Conservation (phyloP, 2,888 invertebrate genomes). For the Cheilosia scutellata region DNA sequence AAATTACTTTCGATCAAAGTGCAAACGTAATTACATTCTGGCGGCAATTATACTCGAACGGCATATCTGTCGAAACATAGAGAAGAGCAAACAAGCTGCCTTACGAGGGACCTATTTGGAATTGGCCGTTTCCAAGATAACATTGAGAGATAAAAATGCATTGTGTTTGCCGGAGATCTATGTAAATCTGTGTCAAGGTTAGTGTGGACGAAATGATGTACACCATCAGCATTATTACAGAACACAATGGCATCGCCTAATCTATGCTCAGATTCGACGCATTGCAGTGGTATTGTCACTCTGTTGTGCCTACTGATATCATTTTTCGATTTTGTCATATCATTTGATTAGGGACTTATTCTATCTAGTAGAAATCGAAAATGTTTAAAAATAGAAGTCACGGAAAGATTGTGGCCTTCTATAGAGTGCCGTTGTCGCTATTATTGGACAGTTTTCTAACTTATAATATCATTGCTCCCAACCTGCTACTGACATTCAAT, state of each 20-base stretch:
- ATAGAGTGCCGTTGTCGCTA: not conserved
- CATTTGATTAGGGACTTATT: constrained; percentile 21
- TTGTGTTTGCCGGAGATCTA: constrained; percentile 24
- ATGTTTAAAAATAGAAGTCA: constrained; percentile 4
- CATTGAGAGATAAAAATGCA: constrained; percentile 42
- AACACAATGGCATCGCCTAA: not conserved
- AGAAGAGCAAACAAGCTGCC: not conserved
- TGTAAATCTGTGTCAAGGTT: constrained; percentile 59
- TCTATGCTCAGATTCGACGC: not conserved
- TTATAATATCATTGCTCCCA: not conserved
- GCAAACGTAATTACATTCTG: constrained; percentile 13
- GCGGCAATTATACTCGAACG: constrained; percentile 18
- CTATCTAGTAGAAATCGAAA: not conserved
- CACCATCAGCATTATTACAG: constrained; percentile 7
- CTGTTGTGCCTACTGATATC: not conserved
- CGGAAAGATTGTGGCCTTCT: not conserved
- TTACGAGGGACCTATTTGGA: not conserved
- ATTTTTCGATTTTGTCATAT: constrained; percentile 25
- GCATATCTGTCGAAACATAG: not conserved
- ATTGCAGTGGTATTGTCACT: constrained; percentile 6
- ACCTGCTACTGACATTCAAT: no score
- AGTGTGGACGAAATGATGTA: constrained; percentile 26
- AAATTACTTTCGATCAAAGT: constrained; percentile 18
- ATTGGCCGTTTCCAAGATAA: constrained; percentile 17
- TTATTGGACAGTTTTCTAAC: not conserved